Evolutionary conservation across 2,113 vertebrate genomes (phyloP).

Genomic region (Pygoscelis adeliae): DNA sequence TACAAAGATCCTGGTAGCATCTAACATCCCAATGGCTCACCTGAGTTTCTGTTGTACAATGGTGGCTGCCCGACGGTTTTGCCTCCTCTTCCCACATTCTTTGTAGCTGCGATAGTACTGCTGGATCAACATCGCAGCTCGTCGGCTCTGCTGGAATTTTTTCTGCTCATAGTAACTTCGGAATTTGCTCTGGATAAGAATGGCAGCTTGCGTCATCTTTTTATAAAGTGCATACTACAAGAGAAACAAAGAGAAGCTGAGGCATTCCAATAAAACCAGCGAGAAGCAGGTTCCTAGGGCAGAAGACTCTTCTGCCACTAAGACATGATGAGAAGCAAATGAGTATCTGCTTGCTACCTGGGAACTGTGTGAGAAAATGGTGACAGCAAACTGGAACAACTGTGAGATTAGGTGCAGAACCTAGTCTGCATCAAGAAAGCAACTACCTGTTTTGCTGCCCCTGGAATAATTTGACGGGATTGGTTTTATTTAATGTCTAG

Average conservation of each 20-base stretch:
- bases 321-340: background rate
- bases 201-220: conserved; percentile 99
- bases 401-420: background rate
- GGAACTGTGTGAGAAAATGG: background rate
- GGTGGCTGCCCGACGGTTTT: conserved; percentile 84
- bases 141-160: conserved; percentile 96
- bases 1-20: fast-evolving
- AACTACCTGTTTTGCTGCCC: background rate
- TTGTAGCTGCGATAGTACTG: conserved; percentile 97
- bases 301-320: background rate
- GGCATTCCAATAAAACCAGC: background rate
- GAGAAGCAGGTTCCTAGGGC: background rate
- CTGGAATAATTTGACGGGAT: background rate
- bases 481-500: background rate
- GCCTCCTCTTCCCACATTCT: conserved; percentile 87
- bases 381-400: background rate
- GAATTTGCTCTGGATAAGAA: conserved; percentile 99
- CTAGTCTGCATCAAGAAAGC: background rate
- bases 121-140: conserved; percentile 95
- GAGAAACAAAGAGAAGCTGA: conserved; percentile 44
- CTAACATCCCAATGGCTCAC: background rate
- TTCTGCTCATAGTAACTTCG: conserved; percentile 98
- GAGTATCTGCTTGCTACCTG: background rate
- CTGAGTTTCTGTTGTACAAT: conserved; percentile 87
- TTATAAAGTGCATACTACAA: conserved; percentile 99